phyloP scores from a whole-genome alignment of 2,797 vertebrate genomes.

The Anas capensis region DNA sequence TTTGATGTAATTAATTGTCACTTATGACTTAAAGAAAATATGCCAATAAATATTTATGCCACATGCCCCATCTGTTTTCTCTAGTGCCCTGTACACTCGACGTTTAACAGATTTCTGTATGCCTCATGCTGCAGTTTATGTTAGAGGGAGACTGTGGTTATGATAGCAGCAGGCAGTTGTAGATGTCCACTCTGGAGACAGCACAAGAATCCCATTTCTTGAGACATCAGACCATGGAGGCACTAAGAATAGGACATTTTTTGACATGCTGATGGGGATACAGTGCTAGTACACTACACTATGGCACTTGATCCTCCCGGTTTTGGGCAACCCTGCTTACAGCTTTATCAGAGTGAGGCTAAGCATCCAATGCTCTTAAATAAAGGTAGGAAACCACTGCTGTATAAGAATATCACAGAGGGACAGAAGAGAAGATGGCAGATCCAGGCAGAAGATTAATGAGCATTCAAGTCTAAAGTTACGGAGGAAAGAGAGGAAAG shows the following conservation, averaged over 20 bases:
- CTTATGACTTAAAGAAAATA: conserved; percentile 66
- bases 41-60: conserved; percentile 70
- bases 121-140: not conserved
- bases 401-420: not conserved
- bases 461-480: not conserved
- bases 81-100: not conserved
- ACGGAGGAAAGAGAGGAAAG: conserved; percentile 3
- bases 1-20: conserved; percentile 64
- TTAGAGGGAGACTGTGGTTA: not conserved
- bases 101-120: conserved; percentile 10
- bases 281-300: not conserved
- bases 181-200: not conserved
- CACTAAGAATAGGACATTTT: not conserved
- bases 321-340: not conserved
- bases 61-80: conserved; percentile 31
- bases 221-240: not conserved
- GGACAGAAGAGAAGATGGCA: not conserved
- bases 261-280: not conserved
- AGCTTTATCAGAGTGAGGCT: not conserved
- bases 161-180: not conserved
- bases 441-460: not conserved
- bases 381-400: not conserved
- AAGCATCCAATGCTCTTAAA: not conserved
- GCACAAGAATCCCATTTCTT: not conserved
- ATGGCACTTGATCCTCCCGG: not conserved